These are phyloP conservation scores for Spongilla lacustris DNA, from an alignment of 37 sponge, comb jelly and placozoan species.

Conservation along the genomic window DNA sequence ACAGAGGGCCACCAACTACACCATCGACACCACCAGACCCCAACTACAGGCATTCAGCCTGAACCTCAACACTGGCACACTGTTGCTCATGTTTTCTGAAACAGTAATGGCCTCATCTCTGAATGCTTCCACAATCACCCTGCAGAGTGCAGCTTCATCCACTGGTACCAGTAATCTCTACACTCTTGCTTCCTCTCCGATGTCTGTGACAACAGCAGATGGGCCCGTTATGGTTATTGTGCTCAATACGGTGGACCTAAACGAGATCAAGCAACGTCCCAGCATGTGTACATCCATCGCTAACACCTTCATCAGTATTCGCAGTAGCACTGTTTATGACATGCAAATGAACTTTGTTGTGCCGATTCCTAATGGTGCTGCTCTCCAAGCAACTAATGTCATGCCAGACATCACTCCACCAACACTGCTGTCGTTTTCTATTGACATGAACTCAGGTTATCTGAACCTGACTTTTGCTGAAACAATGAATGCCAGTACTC, in stretches of 20 bases:
- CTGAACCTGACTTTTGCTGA: slow-evolving; percentile 86
- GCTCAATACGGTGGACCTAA: slow-evolving; percentile 68
- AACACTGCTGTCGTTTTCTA: slow-evolving; percentile 43
- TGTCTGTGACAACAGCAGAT: slow-evolving; percentile 12
- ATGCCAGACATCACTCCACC: slow-evolving; percentile 67
- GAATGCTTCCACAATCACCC: slow-evolving; percentile 60
- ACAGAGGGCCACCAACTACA: slow-evolving; percentile 59
- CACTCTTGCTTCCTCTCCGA: slow-evolving; percentile 24
- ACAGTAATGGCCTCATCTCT: slow-evolving; percentile 72
- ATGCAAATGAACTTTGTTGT: slow-evolving; percentile 85
- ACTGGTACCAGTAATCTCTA: slow-evolving; percentile 32
- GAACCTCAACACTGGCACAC: slow-evolving; percentile 68
- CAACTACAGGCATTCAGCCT: slow-evolving; percentile 60
- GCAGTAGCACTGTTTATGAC: slow-evolving; percentile 81
- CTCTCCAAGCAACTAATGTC: slow-evolving; percentile 39
- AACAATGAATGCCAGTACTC: slow-evolving; percentile 75
- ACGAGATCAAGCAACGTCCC: slow-evolving; percentile 78
- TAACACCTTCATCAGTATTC: slow-evolving; percentile 74
- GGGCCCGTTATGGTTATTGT: slow-evolving; percentile 40
- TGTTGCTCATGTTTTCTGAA: slow-evolving; percentile 81
- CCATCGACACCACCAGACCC: slow-evolving; percentile 84
- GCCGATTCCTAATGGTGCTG: slow-evolving; percentile 63
- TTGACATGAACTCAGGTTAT: slow-evolving; percentile 82
- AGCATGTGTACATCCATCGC: slow-evolving; percentile 47
- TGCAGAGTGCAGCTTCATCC: slow-evolving; percentile 47